A percentile compares a stretch with the other conserved stretches of the same genome.
phyloP scores from a whole-genome alignment of 2,797 vertebrate genomes.

The Crossoptilon crossoptilon region DNA sequence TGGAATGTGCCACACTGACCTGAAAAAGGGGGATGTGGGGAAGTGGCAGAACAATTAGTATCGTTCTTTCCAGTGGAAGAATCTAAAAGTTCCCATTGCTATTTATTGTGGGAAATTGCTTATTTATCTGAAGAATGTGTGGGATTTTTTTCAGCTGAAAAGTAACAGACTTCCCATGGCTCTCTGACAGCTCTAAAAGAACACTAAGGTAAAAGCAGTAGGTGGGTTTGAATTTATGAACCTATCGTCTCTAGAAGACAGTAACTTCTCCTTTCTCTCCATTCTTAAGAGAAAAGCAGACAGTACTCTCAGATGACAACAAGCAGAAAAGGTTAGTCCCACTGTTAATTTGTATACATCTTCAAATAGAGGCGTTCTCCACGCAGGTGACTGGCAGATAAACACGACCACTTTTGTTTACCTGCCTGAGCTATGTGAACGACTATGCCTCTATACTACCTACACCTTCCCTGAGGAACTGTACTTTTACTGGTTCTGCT shows the following conservation, averaged over 20 bases:
- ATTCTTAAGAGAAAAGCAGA: background rate
- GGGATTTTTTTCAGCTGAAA: background rate
- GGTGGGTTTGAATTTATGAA: background rate
- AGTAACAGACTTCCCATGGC: background rate
- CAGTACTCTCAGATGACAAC: background rate
- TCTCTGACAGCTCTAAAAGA: background rate
- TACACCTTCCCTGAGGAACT: background rate
- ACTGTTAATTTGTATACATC: background rate
- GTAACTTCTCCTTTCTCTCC: background rate
- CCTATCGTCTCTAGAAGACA: background rate
- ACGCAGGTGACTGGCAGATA: background rate
- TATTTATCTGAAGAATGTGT: background rate
- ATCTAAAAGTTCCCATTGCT: background rate
- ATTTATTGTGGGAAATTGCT: constrained; percentile 24
- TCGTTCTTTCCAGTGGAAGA: background rate
- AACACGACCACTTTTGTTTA: background rate
- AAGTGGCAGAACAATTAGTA: constrained; percentile 59
- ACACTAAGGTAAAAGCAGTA: background rate
- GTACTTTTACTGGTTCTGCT: background rate
- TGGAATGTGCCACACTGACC: constrained; percentile 83
- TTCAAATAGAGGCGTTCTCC: background rate
- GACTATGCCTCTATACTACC: background rate
- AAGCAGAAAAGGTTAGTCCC: background rate
- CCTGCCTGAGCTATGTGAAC: background rate
- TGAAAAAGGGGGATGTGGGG: constrained; percentile 58